Evolutionary conservation across 2,797 vertebrate genomes (phyloP).

Genomic region (Brachyalestes nurse): DNA sequence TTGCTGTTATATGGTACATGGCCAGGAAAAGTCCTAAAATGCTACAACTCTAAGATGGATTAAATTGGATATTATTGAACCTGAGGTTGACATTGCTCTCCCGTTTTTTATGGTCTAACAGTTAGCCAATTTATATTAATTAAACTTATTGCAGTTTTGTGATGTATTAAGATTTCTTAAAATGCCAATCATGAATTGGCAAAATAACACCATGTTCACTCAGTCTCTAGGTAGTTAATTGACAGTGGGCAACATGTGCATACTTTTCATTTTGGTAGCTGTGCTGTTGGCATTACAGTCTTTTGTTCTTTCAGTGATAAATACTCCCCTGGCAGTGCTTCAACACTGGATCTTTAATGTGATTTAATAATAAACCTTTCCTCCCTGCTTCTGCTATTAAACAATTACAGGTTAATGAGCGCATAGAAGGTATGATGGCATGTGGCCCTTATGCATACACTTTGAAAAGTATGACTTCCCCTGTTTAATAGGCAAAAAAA

Average conservation of each 20-base stretch:
- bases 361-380: constrained; percentile 14
- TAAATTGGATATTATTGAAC: constrained; percentile 10
- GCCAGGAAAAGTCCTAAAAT: not conserved
- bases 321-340: constrained; percentile 3
- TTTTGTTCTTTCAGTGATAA: constrained; percentile 13
- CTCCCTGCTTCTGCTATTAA: constrained; percentile 16
- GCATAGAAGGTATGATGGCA: constrained; percentile 14
- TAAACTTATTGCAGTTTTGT: constrained; percentile 25
- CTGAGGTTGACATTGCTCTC: constrained; percentile 7
- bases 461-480: not conserved
- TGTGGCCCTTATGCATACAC: constrained; percentile 18
- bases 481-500: not conserved
- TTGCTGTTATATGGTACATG: constrained; percentile 4
- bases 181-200: constrained; percentile 12
- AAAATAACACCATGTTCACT: not conserved
- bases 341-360: not conserved
- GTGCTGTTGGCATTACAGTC: not conserved
- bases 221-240: constrained; percentile 8
- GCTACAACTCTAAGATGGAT: not conserved
- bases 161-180: constrained; percentile 22
- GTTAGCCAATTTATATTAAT: constrained; percentile 3
- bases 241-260: constrained; percentile 7
- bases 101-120: not conserved
- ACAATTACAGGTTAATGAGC: constrained; percentile 32
- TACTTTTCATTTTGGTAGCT: not conserved